Evolutionary conservation across 2,888 invertebrate genomes (phyloP).

Genomic region (Drosophila demipolita): DNA sequence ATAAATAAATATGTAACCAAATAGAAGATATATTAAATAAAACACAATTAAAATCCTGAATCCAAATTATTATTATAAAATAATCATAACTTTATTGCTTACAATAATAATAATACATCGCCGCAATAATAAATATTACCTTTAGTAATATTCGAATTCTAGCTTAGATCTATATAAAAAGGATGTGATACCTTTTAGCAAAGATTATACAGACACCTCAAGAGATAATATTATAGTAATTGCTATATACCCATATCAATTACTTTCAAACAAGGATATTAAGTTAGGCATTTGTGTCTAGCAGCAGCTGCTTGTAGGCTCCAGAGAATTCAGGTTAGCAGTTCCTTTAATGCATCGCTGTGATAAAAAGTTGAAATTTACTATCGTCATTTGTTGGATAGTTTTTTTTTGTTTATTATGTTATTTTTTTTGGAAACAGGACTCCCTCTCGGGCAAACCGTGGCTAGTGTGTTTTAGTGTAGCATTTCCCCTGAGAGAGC

Average conservation of each 20-base stretch:
- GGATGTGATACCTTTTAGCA: neutral
- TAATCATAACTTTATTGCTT: neutral
- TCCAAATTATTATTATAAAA: neutral
- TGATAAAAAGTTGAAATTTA: slow-evolving; percentile 58
- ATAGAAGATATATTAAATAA: neutral
- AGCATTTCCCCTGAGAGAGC: slow-evolving; percentile 41
- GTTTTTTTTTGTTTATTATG: slow-evolving; percentile 19
- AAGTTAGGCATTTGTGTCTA: neutral
- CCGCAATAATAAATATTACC: neutral
- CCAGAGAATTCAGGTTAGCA: slow-evolving; percentile 53
- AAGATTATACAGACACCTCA: neutral
- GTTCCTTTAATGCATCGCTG: slow-evolving; percentile 22
- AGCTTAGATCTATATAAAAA: neutral
- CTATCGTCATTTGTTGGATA: slow-evolving; percentile 55
- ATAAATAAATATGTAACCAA: neutral
- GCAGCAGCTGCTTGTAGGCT: slow-evolving; percentile 43
- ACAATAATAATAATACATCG: neutral
- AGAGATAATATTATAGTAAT: neutral
- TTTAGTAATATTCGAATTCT: neutral
- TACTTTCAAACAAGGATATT: neutral
- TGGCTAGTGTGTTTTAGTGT: slow-evolving; percentile 11
- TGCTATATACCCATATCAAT: neutral
- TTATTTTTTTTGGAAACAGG: slow-evolving; percentile 43
- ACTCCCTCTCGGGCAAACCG: slow-evolving; percentile 23
- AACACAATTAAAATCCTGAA: neutral